phyloP scores from a whole-genome alignment of 2,888 invertebrate genomes.

The Tribolium freemani region DNA sequence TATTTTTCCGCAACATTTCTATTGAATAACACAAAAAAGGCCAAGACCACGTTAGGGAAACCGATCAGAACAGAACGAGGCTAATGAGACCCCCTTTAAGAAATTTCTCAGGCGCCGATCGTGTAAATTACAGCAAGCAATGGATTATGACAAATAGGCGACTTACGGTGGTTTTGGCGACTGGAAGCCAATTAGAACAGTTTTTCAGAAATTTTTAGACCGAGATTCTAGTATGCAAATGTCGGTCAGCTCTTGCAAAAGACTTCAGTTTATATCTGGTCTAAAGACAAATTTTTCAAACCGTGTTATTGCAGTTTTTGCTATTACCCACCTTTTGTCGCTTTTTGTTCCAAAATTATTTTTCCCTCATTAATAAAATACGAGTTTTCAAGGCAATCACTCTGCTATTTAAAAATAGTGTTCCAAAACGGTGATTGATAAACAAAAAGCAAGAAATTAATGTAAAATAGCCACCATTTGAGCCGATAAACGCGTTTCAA shows the following conservation, averaged over 20 bases:
- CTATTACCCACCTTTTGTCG: no score
- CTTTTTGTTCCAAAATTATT: no score
- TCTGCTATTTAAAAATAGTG: no score
- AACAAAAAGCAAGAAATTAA: no score
- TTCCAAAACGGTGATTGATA: no score
- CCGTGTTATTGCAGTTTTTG: no score
- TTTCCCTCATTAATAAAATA: no score
- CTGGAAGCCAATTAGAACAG: not conserved
- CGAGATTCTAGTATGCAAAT: not conserved
- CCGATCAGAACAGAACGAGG: not conserved
- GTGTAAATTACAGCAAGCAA: not conserved
- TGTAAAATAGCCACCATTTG: no score
- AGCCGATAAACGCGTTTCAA: no score
- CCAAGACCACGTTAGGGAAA: not conserved
- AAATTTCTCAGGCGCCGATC: constrained; percentile 12
- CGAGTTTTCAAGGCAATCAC: no score
- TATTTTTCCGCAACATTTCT: not conserved
- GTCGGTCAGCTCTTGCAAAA: not conserved
- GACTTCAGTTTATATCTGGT: no score
- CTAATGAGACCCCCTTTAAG: constrained; percentile 4
- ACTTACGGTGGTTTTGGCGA: not conserved
- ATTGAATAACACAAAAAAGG: not conserved
- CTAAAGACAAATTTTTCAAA: no score
- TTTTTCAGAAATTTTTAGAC: not conserved
- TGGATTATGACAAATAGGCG: constrained; percentile 1